Percentiles rank a stretch among this genome's conserved stretches.
Evolutionary conservation across 2,797 vertebrate species (phyloP).

Genomic region (Eidolon dupreanum): DNA sequence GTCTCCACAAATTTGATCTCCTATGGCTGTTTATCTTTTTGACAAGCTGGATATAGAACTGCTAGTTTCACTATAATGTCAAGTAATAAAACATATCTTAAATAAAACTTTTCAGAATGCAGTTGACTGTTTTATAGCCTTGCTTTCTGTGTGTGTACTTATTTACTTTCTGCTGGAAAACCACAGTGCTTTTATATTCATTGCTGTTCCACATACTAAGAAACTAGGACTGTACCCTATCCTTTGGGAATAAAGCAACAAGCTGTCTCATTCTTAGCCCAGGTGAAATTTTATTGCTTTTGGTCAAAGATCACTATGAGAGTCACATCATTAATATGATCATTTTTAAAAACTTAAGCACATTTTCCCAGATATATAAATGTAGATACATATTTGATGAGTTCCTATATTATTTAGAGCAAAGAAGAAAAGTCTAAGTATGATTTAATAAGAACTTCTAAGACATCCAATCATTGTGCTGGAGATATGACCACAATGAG

Average conservation of each 20-base stretch:
- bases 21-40: background rate
- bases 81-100: background rate
- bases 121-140: background rate
- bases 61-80: background rate
- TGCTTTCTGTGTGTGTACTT: background rate
- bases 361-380: constrained; percentile 58
- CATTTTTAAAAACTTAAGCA: constrained; percentile 10
- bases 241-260: background rate
- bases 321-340: background rate
- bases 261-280: background rate
- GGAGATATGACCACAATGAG: background rate
- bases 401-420: constrained; percentile 52
- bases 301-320: constrained; percentile 21
- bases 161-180: background rate
- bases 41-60: background rate
- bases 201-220: background rate
- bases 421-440: background rate
- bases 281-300: constrained; percentile 31
- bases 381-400: constrained; percentile 57
- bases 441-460: background rate
- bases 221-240: background rate
- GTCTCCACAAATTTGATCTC: background rate
- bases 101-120: background rate
- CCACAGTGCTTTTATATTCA: background rate
- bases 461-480: background rate